Evolutionary conservation across 2,797 vertebrate genomes (phyloP), one percentile per base, ranked within the genome.

Genomic region (Triplophysa yarkandensis): DNA sequence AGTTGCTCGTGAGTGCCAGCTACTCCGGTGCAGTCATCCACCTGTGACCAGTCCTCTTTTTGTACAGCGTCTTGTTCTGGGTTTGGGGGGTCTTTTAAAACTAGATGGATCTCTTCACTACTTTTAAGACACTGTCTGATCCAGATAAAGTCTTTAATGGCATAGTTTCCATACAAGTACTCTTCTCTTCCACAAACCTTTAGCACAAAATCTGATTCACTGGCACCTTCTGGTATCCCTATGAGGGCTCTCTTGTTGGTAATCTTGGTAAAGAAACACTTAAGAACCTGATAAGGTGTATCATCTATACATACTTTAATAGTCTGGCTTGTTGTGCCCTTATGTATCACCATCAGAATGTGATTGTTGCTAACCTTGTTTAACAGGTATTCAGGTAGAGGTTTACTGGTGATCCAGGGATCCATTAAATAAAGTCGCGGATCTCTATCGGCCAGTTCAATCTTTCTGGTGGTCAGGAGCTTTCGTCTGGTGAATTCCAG

Each of bases 401-500:
- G 91, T 74, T 95, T 97, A 68, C 90, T 89, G 0, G 94, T 97
- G 78, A 94, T 90, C 96, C 95, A 98, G 4, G 95, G 95, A 86
- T 98, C 96, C 95, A 98, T 95, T 21, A 95, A 94, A 72, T 99
- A 99, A 21, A 98, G 90, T 32, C 83, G 90, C 1, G 94, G 89
- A 83, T 98, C 95, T 0, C 98, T 92, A 71, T 94, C 89, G 0
- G 91, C 88, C 65, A 98, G 88, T 78, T 98, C 96, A 2, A 94
- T 91, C 89, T 95, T 94, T 4, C 96, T 91, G 0, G 96, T 94
- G 0, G 96, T 98, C 76, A 98, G 90, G 73, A 99, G 86, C 81
- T 97, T 95, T 78, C 98, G 91, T 19, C 98, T 94, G 0, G 97
- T 97, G 85, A 98, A 99, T 87, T 99, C 98, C 13, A 99, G 91